Evolutionary conservation across 2,113 vertebrate genomes (phyloP).

Genomic region (Micromys minutus): DNA sequence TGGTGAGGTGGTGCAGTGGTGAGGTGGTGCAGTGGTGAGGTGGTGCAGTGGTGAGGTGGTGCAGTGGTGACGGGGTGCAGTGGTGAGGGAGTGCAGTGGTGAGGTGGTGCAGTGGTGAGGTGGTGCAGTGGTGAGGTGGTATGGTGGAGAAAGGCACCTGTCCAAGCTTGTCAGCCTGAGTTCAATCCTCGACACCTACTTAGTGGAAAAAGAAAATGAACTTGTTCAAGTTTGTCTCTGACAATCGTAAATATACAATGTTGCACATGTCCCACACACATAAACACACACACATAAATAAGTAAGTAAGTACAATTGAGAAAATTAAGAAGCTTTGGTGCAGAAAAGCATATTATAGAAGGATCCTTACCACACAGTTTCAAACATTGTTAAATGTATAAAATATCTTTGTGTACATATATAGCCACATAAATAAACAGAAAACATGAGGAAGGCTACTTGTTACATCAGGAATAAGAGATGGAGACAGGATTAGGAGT

Average conservation of each 20-base stretch:
- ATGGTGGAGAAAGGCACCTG: background rate
- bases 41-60: background rate
- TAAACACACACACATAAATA: background rate
- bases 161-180: background rate
- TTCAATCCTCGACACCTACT: background rate
- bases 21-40: too few species aligned
- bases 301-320: background rate
- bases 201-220: background rate
- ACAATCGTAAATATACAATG: background rate
- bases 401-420: background rate
- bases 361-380: background rate
- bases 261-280: background rate
- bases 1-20: background rate
- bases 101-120: background rate
- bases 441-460: background rate
- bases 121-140: too few species aligned
- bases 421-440: background rate
- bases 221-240: background rate
- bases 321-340: background rate
- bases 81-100: too few species aligned
- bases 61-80: background rate
- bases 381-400: background rate
- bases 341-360: background rate
- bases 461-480: background rate
- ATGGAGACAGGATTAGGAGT: background rate